Base-by-base conservation (phyloP, 2,797 vertebrate genomes). In the Adelosebastes latens region DNA sequence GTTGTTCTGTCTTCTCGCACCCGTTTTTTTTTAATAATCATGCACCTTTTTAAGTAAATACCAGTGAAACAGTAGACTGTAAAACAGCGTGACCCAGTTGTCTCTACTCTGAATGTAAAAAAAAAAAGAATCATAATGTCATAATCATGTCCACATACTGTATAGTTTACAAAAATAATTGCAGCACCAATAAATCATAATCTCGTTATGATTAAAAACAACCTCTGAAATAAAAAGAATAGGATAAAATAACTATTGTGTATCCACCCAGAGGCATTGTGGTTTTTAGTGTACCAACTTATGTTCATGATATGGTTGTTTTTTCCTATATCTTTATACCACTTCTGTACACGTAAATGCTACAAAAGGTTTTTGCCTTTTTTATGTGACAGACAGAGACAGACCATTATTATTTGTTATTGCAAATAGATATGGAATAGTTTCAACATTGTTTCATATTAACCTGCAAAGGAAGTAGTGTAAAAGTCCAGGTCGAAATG, bases 141-240 rank as follows among this genome's bases (percentile, higher is more conserved):
- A 58, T 75, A 75, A 62, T 82, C 59, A 75, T 77, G 61, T 87
- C 61, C 74, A 86, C 75, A 80, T 70, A 87, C 77, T 56, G 67
- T 89, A 88, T 80, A 85, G 86, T 80, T 95, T 96, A 96, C 82
- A 96, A 96, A 96, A 96, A 95, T 95, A 95, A 94, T 89, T 93
- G 88, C 93, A 95, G 95, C 91, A 94, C 93, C 93, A 88, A 90
- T 86, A 95, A 95, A 95, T 94, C 76, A 95, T 94, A 93, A 90
- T 91, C 78, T 91, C 65, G 69, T 93, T 93, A 91, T 86, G 85
- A 90, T 87, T 79, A 58, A 88, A 88, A 83, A 84, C 32, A 90
- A 84, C 20, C 27, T 61, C 56, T 72, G 1, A 82, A 76, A 81
- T n/a, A 7, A 20, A 85, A 86, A 84, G 58, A 36, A 71, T 29